phyloP scores from a whole-genome alignment of 2,113 vertebrate genomes.

The Psilopsiagon aymara region DNA sequence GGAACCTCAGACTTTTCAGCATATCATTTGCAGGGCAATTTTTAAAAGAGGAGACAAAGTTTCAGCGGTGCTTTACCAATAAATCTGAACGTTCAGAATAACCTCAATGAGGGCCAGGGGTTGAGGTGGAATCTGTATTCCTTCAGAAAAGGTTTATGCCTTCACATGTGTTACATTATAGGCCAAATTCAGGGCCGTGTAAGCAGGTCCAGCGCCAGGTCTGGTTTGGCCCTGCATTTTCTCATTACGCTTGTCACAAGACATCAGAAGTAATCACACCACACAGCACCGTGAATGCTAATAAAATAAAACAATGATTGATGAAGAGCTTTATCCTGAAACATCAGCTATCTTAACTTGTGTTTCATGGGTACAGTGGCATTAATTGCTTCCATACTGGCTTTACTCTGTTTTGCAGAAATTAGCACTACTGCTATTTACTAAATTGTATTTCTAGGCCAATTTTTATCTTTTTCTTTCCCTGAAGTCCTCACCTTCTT shows the following conservation, averaged over 20 bases:
- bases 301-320: conserved; percentile 62
- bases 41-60: conserved; percentile 53
- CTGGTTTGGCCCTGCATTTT: conserved; percentile 31
- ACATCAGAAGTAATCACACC: conserved; percentile 43
- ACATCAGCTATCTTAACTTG: conserved; percentile 45
- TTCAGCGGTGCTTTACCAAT: conserved; percentile 29
- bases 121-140: conserved; percentile 1
- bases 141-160: conserved; percentile 40
- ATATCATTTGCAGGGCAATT: conserved; percentile 27
- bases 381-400: conserved; percentile 52
- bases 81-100: not conserved
- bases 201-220: not conserved
- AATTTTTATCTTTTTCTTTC: not conserved
- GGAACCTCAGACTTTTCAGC: conserved; percentile 43
- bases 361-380: conserved; percentile 11
- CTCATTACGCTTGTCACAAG: conserved; percentile 44
- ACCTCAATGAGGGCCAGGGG: not conserved
- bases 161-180: conserved; percentile 26
- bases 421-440: not conserved
- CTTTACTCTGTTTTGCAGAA: conserved; percentile 29
- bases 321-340: conserved; percentile 53
- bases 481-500: not conserved
- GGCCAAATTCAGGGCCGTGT: not conserved
- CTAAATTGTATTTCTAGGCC: not conserved
- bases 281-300: conserved; percentile 21